A percentile compares a stretch with the other conserved stretches of the same genome.
Conservation (phyloP, 2,113 vertebrate species). For the Saguinus imperator region DNA sequence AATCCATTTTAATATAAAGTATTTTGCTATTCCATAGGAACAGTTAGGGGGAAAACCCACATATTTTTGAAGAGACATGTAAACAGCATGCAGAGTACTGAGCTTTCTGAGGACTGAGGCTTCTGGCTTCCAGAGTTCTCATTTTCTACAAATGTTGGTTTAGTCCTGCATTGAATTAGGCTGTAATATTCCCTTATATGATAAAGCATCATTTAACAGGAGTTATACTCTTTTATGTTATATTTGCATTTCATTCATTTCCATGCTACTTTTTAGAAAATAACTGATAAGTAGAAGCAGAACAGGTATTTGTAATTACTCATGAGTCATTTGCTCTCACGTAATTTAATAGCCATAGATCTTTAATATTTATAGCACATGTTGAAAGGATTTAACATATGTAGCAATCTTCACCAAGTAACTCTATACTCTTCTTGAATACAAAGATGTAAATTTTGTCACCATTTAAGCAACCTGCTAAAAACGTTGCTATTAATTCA, state of each 20-base stretch:
- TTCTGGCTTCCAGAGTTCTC: constrained; percentile 30
- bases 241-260: constrained; percentile 68
- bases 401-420: constrained; percentile 84
- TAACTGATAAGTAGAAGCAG: constrained; percentile 69
- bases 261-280: constrained; percentile 68
- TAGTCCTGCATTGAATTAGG: constrained; percentile 11
- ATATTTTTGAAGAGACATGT: not conserved
- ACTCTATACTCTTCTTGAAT: constrained; percentile 83
- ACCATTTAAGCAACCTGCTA: constrained; percentile 83
- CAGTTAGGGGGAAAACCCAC: not conserved
- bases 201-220: constrained; percentile 52
- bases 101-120: not conserved
- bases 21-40: not conserved
- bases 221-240: constrained; percentile 52
- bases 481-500: constrained; percentile 83
- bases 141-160: constrained; percentile 49
- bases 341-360: constrained; percentile 82
- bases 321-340: constrained; percentile 76
- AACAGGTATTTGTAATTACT: constrained; percentile 83
- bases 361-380: constrained; percentile 86
- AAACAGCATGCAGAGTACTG: not conserved
- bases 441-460: constrained; percentile 85
- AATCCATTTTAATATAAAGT: constrained; percentile 17
- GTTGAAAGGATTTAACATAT: constrained; percentile 85
- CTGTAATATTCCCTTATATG: constrained; percentile 44